Percentiles rank a stretch among this genome's conserved stretches.
Conservation (phyloP, 2,888 invertebrate genomes). For the Drosophila monieri region DNA sequence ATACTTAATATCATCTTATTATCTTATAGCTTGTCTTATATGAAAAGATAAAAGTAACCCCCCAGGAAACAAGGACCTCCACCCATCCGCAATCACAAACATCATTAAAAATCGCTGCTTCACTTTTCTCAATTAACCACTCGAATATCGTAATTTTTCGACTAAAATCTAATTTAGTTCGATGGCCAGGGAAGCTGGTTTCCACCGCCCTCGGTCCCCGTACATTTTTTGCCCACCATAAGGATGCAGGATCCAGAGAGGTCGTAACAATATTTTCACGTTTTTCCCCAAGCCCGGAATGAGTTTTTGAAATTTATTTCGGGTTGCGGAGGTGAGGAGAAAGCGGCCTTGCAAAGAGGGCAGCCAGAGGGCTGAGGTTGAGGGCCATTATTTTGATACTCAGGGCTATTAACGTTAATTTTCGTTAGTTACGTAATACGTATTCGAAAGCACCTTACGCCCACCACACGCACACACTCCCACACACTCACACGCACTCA, state of each 20-base stretch:
- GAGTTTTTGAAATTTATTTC: slow-evolving; percentile 73
- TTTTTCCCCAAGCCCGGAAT: slow-evolving; percentile 78
- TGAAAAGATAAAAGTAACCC: neutral
- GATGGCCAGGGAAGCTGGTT: slow-evolving; percentile 40
- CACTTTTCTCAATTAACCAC: slow-evolving; percentile 73
- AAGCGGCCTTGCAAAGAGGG: slow-evolving; percentile 37
- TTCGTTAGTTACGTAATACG: slow-evolving; percentile 80
- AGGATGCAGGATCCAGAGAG: slow-evolving; percentile 44
- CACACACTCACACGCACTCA: slow-evolving; percentile 6
- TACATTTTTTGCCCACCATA: slow-evolving; percentile 18
- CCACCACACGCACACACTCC: slow-evolving; percentile 30
- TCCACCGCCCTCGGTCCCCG: slow-evolving; percentile 5
- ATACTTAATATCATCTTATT: neutral
- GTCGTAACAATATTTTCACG: slow-evolving; percentile 82
- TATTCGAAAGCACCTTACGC: slow-evolving; percentile 75
- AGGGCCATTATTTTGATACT: slow-evolving; percentile 75
- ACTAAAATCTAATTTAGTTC: slow-evolving; percentile 75
- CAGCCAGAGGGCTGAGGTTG: slow-evolving; percentile 52
- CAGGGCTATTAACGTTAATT: slow-evolving; percentile 79
- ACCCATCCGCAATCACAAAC: slow-evolving; percentile 48
- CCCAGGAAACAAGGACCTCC: neutral
- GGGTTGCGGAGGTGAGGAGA: slow-evolving; percentile 17
- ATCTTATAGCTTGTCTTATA: neutral
- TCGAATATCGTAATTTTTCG: slow-evolving; percentile 67
- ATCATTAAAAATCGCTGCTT: slow-evolving; percentile 70